Evolutionary conservation across 2,797 vertebrate species (phyloP), one percentile per base, ranked within the genome.

Genomic region (Sebastes iracundus): DNA sequence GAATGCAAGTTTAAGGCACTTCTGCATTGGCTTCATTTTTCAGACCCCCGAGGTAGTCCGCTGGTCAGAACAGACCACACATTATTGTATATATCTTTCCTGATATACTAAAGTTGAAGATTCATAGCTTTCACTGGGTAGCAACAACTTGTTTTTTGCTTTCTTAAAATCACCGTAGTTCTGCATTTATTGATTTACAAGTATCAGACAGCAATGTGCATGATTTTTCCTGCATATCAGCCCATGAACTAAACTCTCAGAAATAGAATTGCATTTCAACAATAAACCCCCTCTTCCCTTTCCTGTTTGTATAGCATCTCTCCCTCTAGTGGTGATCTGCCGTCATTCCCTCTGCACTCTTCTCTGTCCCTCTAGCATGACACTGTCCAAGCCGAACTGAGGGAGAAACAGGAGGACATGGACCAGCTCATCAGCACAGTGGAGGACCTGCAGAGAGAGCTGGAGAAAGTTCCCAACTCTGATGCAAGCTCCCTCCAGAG

Each of bases 401-500:
- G 82, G 79, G 95, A 94, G 18, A 96, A 96, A 77, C 98, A 99
- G 80, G 97, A 96, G 33, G 96, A 97, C 27, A 93, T 99, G 95
- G 97, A 99, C 87, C 88, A 92, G 72, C 97, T 99, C 92, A 98
- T 96, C 81, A 96, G 91, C 84, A 97, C 96, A 74, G 97, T 95
- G 13, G 97, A 97, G 90, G 96, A 97, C 62, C 92, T 99, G 82
- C 89, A 97, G 85, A 94, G 94, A 27, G 96, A 97, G 82, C 68
- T 99, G 92, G 97, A 96, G 80, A 97, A 95, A 78, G 88, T 97
- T 68, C 96, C 95, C 10, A 95, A 94, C 55, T 94, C 95, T 0
- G 95, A 97, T 52, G 77, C 90, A 1, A 49, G 65, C 58, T 84
- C 83, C 0, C 89, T 99, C 79, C 97, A 96, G 90, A 92, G 79